A percentile compares a stretch with the other conserved stretches of the same genome.
Evolutionary conservation across 2,888 invertebrate species (phyloP).

Genomic region (Drosophila quasianomalipes): DNA sequence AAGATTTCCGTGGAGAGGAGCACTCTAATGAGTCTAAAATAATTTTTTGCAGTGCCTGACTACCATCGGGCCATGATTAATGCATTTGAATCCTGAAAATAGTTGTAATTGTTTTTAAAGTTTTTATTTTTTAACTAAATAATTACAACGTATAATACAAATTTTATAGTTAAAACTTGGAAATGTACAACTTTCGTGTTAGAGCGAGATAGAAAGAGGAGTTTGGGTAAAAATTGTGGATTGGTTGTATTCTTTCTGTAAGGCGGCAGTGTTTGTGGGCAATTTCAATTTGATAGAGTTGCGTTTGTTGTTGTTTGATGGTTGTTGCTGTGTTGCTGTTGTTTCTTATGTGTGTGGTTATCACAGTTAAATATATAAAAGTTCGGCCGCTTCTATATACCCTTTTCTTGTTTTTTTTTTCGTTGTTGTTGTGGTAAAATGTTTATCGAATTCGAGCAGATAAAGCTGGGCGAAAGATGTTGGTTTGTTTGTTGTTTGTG

Average conservation of each 20-base stretch:
- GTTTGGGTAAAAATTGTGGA: neutral
- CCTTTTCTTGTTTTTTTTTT: constrained; percentile 49
- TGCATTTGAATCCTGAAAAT: neutral
- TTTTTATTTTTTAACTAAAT: constrained; percentile 72
- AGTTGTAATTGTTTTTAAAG: constrained; percentile 7
- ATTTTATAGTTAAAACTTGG: constrained; percentile 63
- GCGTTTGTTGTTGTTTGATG: constrained; percentile 15
- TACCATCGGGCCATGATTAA: constrained; percentile 58
- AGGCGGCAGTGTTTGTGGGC: constrained; percentile 11
- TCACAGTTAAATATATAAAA: constrained; percentile 83
- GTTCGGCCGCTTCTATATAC: constrained; percentile 62
- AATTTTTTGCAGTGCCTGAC: constrained; percentile 74
- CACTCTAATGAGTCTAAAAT: constrained; percentile 89
- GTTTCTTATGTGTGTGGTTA: constrained; percentile 71
- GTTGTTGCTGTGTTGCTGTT: neutral
- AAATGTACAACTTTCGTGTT: constrained; percentile 65
- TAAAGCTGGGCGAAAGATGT: constrained; percentile 37
- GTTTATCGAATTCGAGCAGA: constrained; percentile 32
- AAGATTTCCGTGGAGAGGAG: constrained; percentile 92
- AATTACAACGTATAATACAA: constrained; percentile 82
- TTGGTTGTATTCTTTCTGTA: constrained; percentile 20
- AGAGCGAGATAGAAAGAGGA: neutral
- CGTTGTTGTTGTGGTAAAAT: constrained; percentile 1
- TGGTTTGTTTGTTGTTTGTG: constrained; percentile 18
- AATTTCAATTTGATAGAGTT: neutral